phyloP scores from a whole-genome alignment of 2,888 invertebrate genomes.

The Arrhopalites spinosus region DNA sequence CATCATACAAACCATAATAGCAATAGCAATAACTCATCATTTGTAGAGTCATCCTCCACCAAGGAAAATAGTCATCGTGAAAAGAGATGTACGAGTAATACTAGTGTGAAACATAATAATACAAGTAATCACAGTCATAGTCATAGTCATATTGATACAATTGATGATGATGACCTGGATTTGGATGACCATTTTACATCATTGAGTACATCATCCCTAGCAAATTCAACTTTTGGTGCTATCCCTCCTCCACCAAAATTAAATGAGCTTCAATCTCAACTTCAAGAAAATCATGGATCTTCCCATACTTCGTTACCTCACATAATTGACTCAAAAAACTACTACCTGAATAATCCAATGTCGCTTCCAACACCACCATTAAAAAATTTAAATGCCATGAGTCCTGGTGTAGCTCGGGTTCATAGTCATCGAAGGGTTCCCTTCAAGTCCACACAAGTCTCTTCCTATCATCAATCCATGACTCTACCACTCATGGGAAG shows the following conservation, averaged over 20 bases:
- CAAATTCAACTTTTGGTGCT: neutral
- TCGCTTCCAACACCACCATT: conserved; percentile 40
- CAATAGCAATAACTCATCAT: neutral
- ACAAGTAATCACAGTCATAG: neutral
- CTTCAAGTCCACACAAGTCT: conserved; percentile 10
- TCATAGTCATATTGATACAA: neutral
- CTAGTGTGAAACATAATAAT: neutral
- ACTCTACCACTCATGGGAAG: conserved; percentile 25
- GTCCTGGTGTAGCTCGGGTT: conserved; percentile 40
- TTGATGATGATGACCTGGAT: neutral
- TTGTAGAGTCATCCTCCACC: neutral
- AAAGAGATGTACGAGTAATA: neutral
- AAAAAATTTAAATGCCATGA: conserved; percentile 45
- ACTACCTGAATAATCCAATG: conserved; percentile 37
- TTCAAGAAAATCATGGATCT: neutral
- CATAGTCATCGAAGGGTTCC: conserved; percentile 32
- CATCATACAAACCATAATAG: neutral
- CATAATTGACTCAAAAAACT: conserved; percentile 37
- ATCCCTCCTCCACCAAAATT: neutral
- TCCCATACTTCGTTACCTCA: conserved; percentile 47
- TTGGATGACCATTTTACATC: neutral
- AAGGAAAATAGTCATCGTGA: neutral
- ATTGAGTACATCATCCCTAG: neutral
- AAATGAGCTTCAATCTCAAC: conserved; percentile 26
- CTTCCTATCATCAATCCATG: conserved; percentile 21